These are phyloP conservation scores for Glareola pratincola DNA, from an alignment of 2,113 vertebrate genomes.

Conservation along the genomic window DNA sequence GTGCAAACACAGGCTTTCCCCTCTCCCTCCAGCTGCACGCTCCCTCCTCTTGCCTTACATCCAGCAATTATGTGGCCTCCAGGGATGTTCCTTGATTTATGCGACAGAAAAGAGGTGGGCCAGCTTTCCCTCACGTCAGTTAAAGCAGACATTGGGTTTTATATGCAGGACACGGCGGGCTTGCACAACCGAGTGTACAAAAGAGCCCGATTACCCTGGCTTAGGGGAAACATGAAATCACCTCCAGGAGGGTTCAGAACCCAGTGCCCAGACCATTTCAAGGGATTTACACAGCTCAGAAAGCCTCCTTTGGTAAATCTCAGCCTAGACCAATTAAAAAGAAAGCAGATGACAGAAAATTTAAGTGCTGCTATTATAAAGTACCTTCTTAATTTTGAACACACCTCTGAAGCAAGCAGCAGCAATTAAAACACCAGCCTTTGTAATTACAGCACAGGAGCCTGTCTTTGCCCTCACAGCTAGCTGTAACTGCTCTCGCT, in stretches of 20 bases:
- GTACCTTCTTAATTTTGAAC: background rate
- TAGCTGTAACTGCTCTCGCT: background rate
- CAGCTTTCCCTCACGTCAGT: background rate
- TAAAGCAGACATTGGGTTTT: background rate
- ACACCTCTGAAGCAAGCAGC: background rate
- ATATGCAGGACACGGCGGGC: rapidly evolving
- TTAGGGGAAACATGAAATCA: background rate
- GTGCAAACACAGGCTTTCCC: background rate
- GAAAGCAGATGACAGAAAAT: background rate
- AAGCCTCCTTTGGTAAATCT: background rate
- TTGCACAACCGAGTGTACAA: background rate
- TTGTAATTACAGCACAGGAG: background rate
- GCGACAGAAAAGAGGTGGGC: background rate
- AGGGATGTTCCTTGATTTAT: background rate
- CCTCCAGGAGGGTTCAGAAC: background rate
- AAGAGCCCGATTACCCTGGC: background rate
- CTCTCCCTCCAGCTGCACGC: background rate
- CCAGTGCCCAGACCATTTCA: background rate
- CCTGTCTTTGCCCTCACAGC: background rate
- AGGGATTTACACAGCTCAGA: background rate
- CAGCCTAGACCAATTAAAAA: background rate
- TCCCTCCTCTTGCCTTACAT: background rate
- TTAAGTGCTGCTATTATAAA: background rate
- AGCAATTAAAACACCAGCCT: background rate
- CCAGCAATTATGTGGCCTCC: background rate